Base-by-base conservation (phyloP, 1,140 invertebrate genomes). In the Drosophila ironensis region DNA sequence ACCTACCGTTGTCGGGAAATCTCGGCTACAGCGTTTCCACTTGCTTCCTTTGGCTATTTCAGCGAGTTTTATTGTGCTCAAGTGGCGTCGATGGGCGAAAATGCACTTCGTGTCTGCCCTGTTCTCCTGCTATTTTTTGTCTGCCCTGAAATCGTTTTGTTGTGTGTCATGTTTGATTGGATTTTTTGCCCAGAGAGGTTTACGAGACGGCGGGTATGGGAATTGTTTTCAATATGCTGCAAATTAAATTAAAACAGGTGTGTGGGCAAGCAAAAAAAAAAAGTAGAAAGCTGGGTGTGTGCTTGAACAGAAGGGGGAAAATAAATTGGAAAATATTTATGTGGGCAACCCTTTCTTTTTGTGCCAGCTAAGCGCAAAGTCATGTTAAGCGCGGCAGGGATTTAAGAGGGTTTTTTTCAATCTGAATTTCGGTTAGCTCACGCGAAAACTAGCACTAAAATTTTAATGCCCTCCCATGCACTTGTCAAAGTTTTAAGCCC, bases 171-270 rank as follows among this genome's bases (percentile, higher is more conserved):
- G 45, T 72, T 76, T 84, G 72, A 63, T 80, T 81, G 71, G 52
- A 56, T 81, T 27, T 46, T 33, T 28, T 47, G 42, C 48, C 35
- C 30, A 53, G 9, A 60, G 52, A 48, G 22, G 33, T 22, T 48
- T 46, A 42, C 14, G 41, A 47, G 56, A 46, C 11, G 14, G 11
- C 11, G 2, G 50, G 25, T 12, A 9, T 20, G 25, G 38, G 27
- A 53, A 46, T 59, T 50, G 46, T 63, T 59, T 63, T 72, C 67
- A 77, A 77, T 78, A 72, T 78, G 73, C 61, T 77, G 50, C 46
- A 67, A 66, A 78, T 78, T 82, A 72, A 76, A 81, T 81, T 71
- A 69, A 81, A 57, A 69, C 67, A 76, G 76, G 50, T 74, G 52
- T 44, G 38, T 41, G 30, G 44, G 27, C 14, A 12, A 47, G 38